These are phyloP conservation scores for Labeo calbasu DNA, from an alignment of 2,797 vertebrate genomes.

Conservation along the genomic window DNA sequence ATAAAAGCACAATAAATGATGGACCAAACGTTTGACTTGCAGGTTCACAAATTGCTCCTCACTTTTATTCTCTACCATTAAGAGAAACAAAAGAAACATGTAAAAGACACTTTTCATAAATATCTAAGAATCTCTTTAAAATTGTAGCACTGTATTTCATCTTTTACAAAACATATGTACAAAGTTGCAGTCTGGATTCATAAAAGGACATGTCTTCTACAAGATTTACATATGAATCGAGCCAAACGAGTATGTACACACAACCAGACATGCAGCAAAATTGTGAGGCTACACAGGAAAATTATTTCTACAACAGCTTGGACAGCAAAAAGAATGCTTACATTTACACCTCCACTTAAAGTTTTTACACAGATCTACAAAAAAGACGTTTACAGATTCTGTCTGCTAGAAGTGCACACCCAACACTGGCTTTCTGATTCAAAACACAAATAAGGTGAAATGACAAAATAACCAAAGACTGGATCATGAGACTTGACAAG, in stretches of 20 bases:
- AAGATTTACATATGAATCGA: constrained; percentile 53
- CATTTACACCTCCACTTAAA: neutral
- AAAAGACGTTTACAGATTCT: constrained; percentile 30
- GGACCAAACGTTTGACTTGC: constrained; percentile 14
- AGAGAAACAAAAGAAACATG: constrained; percentile 56
- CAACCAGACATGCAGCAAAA: constrained; percentile 6
- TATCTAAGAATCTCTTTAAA: constrained; percentile 66
- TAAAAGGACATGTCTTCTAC: constrained; percentile 48
- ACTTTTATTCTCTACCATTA: constrained; percentile 65
- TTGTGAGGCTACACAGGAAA: neutral
- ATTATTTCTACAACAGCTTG: constrained; percentile 23
- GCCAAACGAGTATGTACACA: constrained; percentile 39
- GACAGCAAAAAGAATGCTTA: constrained; percentile 3
- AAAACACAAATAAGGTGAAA: constrained; percentile 4
- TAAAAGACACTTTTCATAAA: constrained; percentile 63
- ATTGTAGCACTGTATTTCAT: constrained; percentile 56
- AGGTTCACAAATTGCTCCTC: constrained; percentile 52
- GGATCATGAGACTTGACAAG: neutral
- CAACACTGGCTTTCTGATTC: neutral
- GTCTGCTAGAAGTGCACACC: constrained; percentile 28
- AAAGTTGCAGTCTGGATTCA: constrained; percentile 63
- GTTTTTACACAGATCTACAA: constrained; percentile 10
- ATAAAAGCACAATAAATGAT: constrained; percentile 26
- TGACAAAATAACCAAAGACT: neutral
- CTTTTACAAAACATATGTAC: constrained; percentile 57